Evolutionary conservation across 1,140 invertebrate genomes (phyloP).

Genomic region (Ptiloglossa arizonensis): DNA sequence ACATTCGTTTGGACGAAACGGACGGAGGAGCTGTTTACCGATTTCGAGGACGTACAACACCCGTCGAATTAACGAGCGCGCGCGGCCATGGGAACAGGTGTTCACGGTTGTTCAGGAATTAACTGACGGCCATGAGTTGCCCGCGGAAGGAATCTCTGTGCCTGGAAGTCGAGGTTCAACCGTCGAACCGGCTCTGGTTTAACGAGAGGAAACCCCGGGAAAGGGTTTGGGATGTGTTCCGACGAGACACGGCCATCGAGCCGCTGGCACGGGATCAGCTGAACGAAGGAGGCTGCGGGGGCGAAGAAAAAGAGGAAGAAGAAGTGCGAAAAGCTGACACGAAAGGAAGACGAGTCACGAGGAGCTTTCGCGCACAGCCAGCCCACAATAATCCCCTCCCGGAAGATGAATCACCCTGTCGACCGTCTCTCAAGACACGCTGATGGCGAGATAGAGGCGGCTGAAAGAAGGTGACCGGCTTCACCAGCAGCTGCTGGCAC

Average conservation of each 20-base stretch:
- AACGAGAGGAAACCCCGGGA: constrained; percentile 13
- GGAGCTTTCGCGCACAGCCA: constrained; percentile 47
- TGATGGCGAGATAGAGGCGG: constrained; percentile 56
- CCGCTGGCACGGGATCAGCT: constrained; percentile 19
- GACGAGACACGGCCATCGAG: constrained; percentile 12
- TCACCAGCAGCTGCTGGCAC: constrained; percentile 33
- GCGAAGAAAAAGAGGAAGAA: constrained; percentile 19
- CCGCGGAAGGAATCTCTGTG: background rate
- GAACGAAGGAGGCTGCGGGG: background rate
- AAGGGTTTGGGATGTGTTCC: background rate
- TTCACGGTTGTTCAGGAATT: background rate
- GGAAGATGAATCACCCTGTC: constrained; percentile 73
- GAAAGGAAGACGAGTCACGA: constrained; percentile 29
- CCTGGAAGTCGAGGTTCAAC: constrained; percentile 1
- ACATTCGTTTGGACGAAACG: no score
- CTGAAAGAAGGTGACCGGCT: constrained; percentile 57
- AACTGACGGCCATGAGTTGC: background rate
- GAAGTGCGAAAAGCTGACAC: constrained; percentile 37
- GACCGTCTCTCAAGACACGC: constrained; percentile 57
- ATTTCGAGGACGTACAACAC: constrained; percentile 3
- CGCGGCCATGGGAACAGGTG: background rate
- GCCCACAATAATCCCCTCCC: constrained; percentile 67
- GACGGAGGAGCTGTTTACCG: background rate
- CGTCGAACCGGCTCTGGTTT: constrained; percentile 19
- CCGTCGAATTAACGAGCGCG: background rate